Evolutionary conservation across 2,888 invertebrate species (phyloP).

Genomic region (Pinctada fucata): DNA sequence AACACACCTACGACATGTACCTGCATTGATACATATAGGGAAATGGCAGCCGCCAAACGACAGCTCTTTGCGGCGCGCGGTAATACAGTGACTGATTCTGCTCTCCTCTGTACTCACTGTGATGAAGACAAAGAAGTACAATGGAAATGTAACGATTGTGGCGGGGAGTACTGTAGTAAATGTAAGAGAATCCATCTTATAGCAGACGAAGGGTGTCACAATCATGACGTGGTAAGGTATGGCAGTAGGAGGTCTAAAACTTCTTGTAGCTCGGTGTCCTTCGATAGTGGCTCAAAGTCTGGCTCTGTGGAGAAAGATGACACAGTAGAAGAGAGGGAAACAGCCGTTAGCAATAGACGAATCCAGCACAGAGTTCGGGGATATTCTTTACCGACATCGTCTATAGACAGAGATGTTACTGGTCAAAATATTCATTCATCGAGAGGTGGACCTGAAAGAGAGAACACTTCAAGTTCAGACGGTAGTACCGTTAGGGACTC

Average conservation of each 20-base stretch:
- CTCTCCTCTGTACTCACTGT: constrained; percentile 18
- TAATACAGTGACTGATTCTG: background rate
- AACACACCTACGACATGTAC: no score
- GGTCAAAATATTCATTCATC: background rate
- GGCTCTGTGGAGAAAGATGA: background rate
- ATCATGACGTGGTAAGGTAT: constrained; percentile 12
- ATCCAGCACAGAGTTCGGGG: background rate
- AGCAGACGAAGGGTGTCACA: constrained; percentile 8
- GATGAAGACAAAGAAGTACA: constrained; percentile 19
- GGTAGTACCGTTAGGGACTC: background rate
- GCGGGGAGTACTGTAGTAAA: constrained; percentile 17
- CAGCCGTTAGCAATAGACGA: background rate
- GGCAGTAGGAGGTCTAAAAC: constrained; percentile 1
- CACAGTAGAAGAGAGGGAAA: no score
- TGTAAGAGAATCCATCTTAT: constrained; percentile 27
- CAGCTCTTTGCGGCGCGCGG: background rate
- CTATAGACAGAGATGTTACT: background rate
- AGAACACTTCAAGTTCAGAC: background rate
- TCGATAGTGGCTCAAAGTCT: background rate
- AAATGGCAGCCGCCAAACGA: background rate
- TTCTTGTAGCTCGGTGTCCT: background rate
- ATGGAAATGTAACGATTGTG: constrained; percentile 24
- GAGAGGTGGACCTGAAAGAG: background rate
- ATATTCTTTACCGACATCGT: background rate
- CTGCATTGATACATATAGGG: no score